Evolutionary conservation across 2,888 invertebrate species (phyloP).

Genomic region (Metallyticus violacea): DNA sequence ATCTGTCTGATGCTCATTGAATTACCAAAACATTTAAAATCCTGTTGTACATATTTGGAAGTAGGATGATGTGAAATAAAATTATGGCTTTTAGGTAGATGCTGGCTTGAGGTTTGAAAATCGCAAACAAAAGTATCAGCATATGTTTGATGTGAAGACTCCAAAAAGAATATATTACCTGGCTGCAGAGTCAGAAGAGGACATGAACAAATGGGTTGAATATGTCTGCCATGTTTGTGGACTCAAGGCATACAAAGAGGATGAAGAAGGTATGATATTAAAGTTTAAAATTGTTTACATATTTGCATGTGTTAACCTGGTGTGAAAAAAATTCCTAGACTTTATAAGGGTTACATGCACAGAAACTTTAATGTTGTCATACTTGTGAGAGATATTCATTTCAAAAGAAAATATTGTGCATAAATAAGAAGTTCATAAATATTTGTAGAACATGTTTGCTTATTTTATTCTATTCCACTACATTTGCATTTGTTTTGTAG

Average conservation of each 20-base stretch:
- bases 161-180: constrained; percentile 87
- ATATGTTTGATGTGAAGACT: constrained; percentile 87
- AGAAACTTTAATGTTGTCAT: too few species aligned
- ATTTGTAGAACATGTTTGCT: too few species aligned
- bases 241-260: constrained; percentile 64
- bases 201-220: constrained; percentile 95
- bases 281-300: background rate
- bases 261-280: constrained; percentile 42
- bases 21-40: background rate
- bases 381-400: too few species aligned
- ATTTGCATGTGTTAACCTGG: background rate
- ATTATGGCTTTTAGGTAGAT: constrained; percentile 61
- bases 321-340: too few species aligned
- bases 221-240: constrained; percentile 92
- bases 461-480: too few species aligned
- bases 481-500: too few species aligned
- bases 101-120: constrained; percentile 82
- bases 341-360: too few species aligned
- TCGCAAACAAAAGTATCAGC: constrained; percentile 74
- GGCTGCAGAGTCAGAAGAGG: constrained; percentile 85
- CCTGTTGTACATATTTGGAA: background rate
- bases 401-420: too few species aligned
- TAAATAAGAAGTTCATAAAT: too few species aligned
- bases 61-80: background rate
- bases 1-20: background rate